phyloP scores from a whole-genome alignment of 2,113 vertebrate species.

The Brienomyrus longianalis region DNA sequence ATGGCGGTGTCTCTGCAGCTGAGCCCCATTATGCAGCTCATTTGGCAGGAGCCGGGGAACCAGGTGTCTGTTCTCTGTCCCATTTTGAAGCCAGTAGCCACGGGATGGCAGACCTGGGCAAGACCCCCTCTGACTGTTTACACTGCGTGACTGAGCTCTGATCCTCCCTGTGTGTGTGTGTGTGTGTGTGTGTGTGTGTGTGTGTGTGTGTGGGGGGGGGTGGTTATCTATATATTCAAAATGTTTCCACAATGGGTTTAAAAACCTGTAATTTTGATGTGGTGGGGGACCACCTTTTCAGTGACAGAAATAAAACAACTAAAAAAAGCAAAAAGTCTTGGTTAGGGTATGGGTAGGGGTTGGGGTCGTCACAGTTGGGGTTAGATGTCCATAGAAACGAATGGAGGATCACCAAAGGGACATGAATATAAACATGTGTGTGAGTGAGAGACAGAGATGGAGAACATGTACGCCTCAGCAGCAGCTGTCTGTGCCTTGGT shows the following conservation, averaged over 20 bases:
- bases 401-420: neutral
- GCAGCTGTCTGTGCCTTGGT: neutral
- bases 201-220: neutral
- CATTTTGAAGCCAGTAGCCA: neutral
- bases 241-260: neutral
- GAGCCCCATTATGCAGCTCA: slow-evolving; percentile 20
- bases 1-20: neutral
- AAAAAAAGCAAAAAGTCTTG: neutral
- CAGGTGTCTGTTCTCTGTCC: neutral
- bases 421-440: slow-evolving; percentile 13
- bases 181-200: neutral
- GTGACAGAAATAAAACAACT: neutral
- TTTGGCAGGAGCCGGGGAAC: slow-evolving; percentile 13
- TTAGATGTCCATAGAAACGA: neutral
- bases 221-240: neutral
- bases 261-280: neutral
- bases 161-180: neutral
- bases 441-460: neutral
- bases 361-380: neutral
- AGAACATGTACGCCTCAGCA: neutral
- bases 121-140: neutral
- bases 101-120: neutral
- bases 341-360: neutral
- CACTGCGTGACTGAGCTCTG: neutral
- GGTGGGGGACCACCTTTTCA: neutral